Conservation (phyloP, 2,888 invertebrate genomes). For the Morpho achilles region DNA sequence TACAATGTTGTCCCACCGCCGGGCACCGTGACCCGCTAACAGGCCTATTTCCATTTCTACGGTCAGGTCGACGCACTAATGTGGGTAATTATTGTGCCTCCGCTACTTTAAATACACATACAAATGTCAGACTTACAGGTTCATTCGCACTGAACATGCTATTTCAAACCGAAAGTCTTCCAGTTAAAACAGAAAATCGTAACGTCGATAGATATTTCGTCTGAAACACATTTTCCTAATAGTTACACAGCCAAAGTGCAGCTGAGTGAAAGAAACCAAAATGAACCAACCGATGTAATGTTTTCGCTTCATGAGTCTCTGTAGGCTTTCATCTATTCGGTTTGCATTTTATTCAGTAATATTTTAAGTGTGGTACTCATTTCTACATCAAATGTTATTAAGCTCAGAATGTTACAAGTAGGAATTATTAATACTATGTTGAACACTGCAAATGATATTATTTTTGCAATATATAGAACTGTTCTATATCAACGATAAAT, state of each 20-base stretch:
- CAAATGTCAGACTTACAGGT: constrained; percentile 13
- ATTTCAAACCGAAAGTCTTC: constrained; percentile 8
- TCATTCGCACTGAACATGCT: background rate
- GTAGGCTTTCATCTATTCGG: constrained; percentile 10
- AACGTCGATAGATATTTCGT: constrained; percentile 4
- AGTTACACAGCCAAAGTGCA: constrained; percentile 22
- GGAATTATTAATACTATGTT: no score
- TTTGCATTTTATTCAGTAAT: constrained; percentile 6
- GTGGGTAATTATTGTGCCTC: constrained; percentile 25
- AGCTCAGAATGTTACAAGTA: no score
- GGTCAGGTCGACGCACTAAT: constrained; percentile 26
- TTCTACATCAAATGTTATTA: background rate
- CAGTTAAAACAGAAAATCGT: constrained; percentile 9
- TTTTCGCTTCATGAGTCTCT: constrained; percentile 19
- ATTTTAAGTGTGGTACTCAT: background rate
- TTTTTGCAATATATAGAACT: no score
- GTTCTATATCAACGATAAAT: no score
- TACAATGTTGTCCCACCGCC: constrained; percentile 1
- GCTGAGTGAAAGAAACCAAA: constrained; percentile 19
- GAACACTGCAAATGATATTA: no score
- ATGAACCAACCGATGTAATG: constrained; percentile 22
- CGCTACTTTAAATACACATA: constrained; percentile 21
- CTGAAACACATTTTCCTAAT: constrained; percentile 21
- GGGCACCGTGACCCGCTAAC: constrained; percentile 34
- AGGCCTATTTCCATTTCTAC: constrained; percentile 40